Evolutionary conservation across 2,888 invertebrate genomes (phyloP).

Genomic region (Carcina quercana): DNA sequence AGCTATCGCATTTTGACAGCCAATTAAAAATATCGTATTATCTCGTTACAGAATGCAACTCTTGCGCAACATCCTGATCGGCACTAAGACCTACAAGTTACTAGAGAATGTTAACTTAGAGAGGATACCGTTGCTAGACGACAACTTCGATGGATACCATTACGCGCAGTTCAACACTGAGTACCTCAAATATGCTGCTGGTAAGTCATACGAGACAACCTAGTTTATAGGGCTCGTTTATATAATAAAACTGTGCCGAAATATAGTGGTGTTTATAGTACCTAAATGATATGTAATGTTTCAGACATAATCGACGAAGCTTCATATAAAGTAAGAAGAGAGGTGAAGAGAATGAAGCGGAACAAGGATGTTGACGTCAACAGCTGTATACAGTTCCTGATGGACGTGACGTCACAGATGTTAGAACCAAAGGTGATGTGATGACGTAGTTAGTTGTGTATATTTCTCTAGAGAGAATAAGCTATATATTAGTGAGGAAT

Average conservation of each 20-base stretch:
- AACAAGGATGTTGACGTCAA: constrained; percentile 87
- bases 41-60: constrained; percentile 53
- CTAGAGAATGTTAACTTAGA: constrained; percentile 78
- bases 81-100: constrained; percentile 50
- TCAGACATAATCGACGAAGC: constrained; percentile 53
- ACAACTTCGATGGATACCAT: constrained; percentile 59
- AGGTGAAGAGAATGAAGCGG: constrained; percentile 53
- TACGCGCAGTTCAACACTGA: constrained; percentile 78
- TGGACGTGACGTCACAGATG: constrained; percentile 91
- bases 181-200: constrained; percentile 75
- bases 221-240: too few relatives aligned
- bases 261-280: too few relatives aligned
- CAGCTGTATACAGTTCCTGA: constrained; percentile 93
- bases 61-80: constrained; percentile 47
- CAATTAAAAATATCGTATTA: too few relatives aligned
- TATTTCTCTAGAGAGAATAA: too few relatives aligned
- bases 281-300: too few relatives aligned
- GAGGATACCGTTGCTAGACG: constrained; percentile 51
- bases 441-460: too few relatives aligned
- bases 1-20: too few relatives aligned
- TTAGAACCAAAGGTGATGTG: constrained; percentile 65
- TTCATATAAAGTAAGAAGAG: constrained; percentile 57
- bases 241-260: too few relatives aligned
- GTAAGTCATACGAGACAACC: constrained; percentile 37
- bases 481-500: too few relatives aligned